Conservation (phyloP, 2,888 invertebrate species). For the Anthrax anthrax region DNA sequence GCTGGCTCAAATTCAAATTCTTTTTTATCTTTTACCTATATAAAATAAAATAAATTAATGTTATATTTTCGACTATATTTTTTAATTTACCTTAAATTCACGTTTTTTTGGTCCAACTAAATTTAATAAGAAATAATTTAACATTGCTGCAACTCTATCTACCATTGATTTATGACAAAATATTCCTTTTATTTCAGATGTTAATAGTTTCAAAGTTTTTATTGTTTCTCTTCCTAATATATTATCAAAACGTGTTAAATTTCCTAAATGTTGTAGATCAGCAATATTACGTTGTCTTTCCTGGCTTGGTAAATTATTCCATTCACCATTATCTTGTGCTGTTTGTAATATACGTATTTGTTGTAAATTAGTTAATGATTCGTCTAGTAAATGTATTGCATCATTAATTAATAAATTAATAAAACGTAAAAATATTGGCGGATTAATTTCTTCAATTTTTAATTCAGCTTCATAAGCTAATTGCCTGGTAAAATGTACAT, state of each 20-base stretch:
- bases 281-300: conserved; percentile 63
- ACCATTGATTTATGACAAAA: conserved; percentile 87
- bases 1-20: conserved; percentile 89
- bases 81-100: conserved; percentile 58
- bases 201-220: conserved; percentile 61
- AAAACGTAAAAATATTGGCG: conserved; percentile 86
- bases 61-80: neutral
- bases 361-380: conserved; percentile 78
- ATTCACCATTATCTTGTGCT: conserved; percentile 56
- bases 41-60: neutral
- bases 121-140: conserved; percentile 83
- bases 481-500: conserved; percentile 36
- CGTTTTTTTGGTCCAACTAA: conserved; percentile 85
- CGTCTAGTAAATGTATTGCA: conserved; percentile 88
- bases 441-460: conserved; percentile 79
- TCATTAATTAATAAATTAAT: conserved; percentile 95
- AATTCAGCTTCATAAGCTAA: conserved; percentile 67
- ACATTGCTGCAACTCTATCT: conserved; percentile 85
- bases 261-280: conserved; percentile 60
- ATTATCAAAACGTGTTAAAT: conserved; percentile 82
- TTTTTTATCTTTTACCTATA: conserved; percentile 68
- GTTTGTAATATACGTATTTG: conserved; percentile 71
- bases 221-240: conserved; percentile 76
- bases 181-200: conserved; percentile 60
- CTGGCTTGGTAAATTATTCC: conserved; percentile 50